A percentile compares a stretch with the other conserved stretches of the same genome.
Evolutionary conservation across 2,797 vertebrate species (phyloP).

Genomic region (Pantherophis alleghaniensis): DNA sequence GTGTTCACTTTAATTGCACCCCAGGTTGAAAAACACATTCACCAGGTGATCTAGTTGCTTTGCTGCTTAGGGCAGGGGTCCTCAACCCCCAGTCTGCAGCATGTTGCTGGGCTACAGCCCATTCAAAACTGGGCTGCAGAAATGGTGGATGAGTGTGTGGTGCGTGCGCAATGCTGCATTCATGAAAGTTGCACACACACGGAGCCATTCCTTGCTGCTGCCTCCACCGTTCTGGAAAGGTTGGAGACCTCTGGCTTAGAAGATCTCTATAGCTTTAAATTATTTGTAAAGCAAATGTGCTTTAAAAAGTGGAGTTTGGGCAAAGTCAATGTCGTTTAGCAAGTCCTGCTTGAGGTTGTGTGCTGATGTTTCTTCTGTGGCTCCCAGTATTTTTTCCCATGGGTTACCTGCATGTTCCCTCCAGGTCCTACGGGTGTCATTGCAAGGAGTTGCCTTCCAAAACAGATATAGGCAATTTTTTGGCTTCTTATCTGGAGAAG

Average conservation of each 20-base stretch:
- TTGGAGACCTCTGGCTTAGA: too few relatives aligned
- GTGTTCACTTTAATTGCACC: neutral
- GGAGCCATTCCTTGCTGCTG: too few relatives aligned
- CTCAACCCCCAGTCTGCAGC: too few relatives aligned
- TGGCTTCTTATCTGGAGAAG: neutral
- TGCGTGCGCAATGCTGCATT: too few relatives aligned
- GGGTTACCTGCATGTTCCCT: neutral
- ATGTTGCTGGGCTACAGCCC: too few relatives aligned
- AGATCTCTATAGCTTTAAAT: neutral
- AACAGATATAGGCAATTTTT: neutral
- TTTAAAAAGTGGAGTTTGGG: neutral
- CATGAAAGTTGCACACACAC: too few relatives aligned
- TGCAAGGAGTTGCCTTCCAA: neutral
- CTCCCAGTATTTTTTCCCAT: neutral
- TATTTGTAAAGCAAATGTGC: neutral
- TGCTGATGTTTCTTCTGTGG: neutral
- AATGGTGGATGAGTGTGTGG: too few relatives aligned
- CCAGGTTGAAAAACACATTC: too few relatives aligned
- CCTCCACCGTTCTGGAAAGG: too few relatives aligned
- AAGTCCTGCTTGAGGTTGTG: neutral
- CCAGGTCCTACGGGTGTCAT: neutral
- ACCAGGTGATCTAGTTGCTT: too few relatives aligned
- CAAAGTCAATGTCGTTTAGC: neutral
- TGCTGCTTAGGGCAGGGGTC: too few relatives aligned
- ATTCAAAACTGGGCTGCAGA: too few relatives aligned